These are phyloP conservation scores for Zosterops borbonicus DNA, from an alignment of 2,113 vertebrate genomes.

Conservation along the genomic window DNA sequence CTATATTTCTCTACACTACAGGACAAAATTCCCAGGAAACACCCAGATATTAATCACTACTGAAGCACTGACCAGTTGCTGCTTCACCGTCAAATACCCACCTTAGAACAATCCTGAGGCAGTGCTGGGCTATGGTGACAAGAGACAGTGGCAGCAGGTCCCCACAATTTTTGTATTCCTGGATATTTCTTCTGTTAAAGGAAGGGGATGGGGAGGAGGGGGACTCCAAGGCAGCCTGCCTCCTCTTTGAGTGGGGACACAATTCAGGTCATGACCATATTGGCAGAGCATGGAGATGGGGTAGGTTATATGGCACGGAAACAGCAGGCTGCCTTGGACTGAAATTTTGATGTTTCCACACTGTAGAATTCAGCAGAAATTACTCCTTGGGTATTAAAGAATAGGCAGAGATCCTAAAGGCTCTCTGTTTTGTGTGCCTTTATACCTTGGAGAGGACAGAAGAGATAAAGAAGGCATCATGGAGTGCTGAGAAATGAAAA, in stretches of 20 bases:
- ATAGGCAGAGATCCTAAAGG: neutral
- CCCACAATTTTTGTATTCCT: neutral
- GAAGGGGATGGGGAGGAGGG: neutral
- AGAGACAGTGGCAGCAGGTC: neutral
- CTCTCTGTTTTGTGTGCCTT: neutral
- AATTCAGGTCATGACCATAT: accelerated
- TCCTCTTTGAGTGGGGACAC: neutral
- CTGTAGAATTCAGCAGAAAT: neutral
- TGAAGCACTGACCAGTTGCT: accelerated
- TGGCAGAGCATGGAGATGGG: accelerated
- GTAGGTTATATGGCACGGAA: neutral
- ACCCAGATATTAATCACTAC: neutral
- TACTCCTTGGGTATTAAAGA: neutral
- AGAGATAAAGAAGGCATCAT: neutral
- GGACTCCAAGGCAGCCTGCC: neutral
- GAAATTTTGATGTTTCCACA: neutral
- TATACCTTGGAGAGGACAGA: neutral
- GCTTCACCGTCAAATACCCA: neutral
- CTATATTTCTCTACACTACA: neutral
- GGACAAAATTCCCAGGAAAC: neutral
- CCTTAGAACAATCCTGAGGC: accelerated
- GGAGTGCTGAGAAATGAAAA: neutral
- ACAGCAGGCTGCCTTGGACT: neutral
- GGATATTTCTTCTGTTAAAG: neutral
- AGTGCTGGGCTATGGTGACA: too few species aligned